Conservation (phyloP, 2,113 vertebrate genomes). For the Ornithorhynchus anatinus region DNA sequence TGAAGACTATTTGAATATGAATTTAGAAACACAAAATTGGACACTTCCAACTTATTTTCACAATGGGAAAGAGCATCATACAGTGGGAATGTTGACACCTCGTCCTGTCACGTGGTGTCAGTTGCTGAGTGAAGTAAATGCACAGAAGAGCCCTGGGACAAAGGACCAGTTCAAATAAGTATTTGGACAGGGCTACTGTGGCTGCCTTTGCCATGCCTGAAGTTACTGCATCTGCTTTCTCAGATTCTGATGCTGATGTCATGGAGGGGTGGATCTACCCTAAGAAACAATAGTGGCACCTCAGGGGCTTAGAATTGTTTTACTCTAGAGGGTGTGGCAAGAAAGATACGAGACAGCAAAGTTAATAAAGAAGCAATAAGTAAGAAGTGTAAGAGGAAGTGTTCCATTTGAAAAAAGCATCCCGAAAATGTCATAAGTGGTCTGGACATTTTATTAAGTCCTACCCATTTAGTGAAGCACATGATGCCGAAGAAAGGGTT, state of each 20-base stretch:
- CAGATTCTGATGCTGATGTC: conserved; percentile 41
- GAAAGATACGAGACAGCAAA: too few relatives aligned
- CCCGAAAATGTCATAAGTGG: too few relatives aligned
- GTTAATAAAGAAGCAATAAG: too few relatives aligned
- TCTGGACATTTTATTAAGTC: too few relatives aligned
- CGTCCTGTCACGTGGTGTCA: conserved; percentile 19
- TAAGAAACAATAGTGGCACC: too few relatives aligned
- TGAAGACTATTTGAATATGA: conserved; percentile 24
- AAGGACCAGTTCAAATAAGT: conserved; percentile 44
- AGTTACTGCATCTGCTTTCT: conserved; percentile 55
- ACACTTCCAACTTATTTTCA: conserved; percentile 23
- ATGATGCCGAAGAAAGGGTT: too few relatives aligned
- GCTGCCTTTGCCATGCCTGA: conserved; percentile 56
- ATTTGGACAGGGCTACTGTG: conserved; percentile 21
- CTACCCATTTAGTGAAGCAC: too few relatives aligned
- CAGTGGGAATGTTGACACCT: background rate
- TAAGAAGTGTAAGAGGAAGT: too few relatives aligned
- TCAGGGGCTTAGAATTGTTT: too few relatives aligned
- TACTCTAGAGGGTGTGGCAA: too few relatives aligned
- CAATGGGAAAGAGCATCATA: background rate
- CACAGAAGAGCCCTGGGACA: background rate
- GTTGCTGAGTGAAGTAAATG: background rate
- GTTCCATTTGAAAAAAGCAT: too few relatives aligned
- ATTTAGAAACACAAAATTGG: conserved; percentile 44
- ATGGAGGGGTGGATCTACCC: too few relatives aligned